Percentiles rank a stretch among this genome's conserved stretches.
Evolutionary conservation across 2,113 vertebrate species (phyloP).

Genomic region (Microcebus jonahi): DNA sequence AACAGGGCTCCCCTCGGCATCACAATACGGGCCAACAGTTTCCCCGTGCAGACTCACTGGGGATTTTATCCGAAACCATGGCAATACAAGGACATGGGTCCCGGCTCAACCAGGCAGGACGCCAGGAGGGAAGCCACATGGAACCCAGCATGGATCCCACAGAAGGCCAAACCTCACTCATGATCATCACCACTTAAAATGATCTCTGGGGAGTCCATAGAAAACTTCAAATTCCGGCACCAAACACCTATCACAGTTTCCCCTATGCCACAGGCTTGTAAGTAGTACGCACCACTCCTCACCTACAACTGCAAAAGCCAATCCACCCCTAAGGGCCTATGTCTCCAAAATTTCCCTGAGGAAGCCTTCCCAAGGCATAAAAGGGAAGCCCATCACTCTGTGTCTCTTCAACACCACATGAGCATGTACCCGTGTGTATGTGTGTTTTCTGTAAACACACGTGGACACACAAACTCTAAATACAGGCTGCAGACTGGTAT

Average conservation of each 20-base stretch:
- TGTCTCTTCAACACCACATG: background rate
- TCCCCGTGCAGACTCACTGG: background rate
- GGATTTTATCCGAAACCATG: background rate
- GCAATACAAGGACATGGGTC: background rate
- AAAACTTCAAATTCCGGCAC: background rate
- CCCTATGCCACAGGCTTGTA: background rate
- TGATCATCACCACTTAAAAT: background rate
- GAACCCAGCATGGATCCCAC: background rate
- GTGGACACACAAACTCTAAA: background rate
- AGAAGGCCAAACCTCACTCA: background rate
- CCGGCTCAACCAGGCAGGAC: background rate
- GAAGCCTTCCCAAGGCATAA: background rate
- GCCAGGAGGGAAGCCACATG: background rate
- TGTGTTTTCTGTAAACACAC: background rate
- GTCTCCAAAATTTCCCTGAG: background rate
- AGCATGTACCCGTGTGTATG: rapidly evolving
- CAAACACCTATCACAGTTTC: background rate
- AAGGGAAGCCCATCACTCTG: background rate
- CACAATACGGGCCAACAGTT: background rate
- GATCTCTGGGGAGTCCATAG: background rate
- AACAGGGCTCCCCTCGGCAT: background rate
- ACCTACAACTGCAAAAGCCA: background rate
- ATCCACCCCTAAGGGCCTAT: background rate
- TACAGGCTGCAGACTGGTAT: background rate
- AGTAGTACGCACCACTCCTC: background rate